Conservation (phyloP, 2,888 invertebrate genomes). For the Caenorhabditis wallacei region DNA sequence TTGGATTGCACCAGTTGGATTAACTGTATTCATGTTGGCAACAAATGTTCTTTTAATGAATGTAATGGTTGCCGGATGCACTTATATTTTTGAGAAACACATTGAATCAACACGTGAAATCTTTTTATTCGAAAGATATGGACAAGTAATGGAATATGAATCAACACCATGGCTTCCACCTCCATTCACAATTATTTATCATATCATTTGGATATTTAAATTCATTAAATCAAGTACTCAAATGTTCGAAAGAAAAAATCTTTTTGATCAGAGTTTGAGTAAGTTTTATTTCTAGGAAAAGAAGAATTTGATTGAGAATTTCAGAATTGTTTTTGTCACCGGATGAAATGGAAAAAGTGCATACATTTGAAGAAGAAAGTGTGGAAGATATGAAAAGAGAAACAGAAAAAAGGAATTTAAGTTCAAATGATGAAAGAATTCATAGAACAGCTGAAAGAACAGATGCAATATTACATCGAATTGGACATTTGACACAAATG, state of each 20-base stretch:
- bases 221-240: slow-evolving; percentile 53
- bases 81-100: slow-evolving; percentile 87
- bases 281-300: slow-evolving; percentile 87
- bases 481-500: slow-evolving; percentile 79
- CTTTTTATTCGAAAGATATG: slow-evolving; percentile 99
- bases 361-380: slow-evolving; percentile 98
- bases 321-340: slow-evolving; percentile 93
- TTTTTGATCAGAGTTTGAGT: slow-evolving; percentile 79
- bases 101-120: slow-evolving; percentile 96
- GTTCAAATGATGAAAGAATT: slow-evolving; percentile 84
- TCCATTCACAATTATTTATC: slow-evolving; percentile 80
- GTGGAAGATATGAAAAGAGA: slow-evolving; percentile 94
- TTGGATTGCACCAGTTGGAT: slow-evolving; percentile 91
- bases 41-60: slow-evolving; percentile 98
- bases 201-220: slow-evolving; percentile 66
- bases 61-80: slow-evolving; percentile 94
- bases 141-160: slow-evolving; percentile 95
- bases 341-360: slow-evolving; percentile 94
- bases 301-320: slow-evolving; percentile 82
- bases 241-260: slow-evolving; percentile 65
- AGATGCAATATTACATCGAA: slow-evolving; percentile 83
- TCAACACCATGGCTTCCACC: slow-evolving; percentile 98
- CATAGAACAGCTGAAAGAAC: slow-evolving; percentile 84
- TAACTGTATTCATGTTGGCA: slow-evolving; percentile 91
- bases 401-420: slow-evolving; percentile 87